A percentile compares a stretch with the other conserved stretches of the same genome.
phyloP scores from a whole-genome alignment of 2,113 vertebrate genomes.

The Mandrillus leucophaeus region DNA sequence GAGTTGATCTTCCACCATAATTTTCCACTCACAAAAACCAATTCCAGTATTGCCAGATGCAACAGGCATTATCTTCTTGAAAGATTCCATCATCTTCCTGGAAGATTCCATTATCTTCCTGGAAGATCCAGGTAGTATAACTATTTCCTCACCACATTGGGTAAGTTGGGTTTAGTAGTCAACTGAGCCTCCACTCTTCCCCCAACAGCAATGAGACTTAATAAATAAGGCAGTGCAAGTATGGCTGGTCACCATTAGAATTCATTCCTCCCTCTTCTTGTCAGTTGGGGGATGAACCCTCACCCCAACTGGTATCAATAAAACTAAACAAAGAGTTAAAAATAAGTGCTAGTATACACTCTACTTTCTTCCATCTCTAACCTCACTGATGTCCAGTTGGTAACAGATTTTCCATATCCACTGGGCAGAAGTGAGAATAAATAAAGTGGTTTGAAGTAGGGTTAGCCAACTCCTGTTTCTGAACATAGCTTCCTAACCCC shows the following conservation, averaged over 20 bases:
- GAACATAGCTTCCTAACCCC: background rate
- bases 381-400: background rate
- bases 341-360: background rate
- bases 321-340: background rate
- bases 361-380: background rate
- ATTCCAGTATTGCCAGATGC: rapidly evolving
- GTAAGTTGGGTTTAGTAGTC: background rate
- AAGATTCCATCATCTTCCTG: background rate
- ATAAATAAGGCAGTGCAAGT: background rate
- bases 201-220: background rate
- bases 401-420: background rate
- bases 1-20: background rate
- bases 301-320: background rate
- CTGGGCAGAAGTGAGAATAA: rapidly evolving
- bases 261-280: background rate
- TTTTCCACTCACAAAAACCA: background rate
- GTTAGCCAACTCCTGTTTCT: background rate
- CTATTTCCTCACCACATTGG: background rate
- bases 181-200: rapidly evolving
- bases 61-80: background rate
- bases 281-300: background rate
- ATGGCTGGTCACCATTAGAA: background rate
- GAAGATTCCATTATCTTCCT: background rate
- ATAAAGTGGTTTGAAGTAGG: background rate
- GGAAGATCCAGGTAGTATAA: background rate